phyloP scores from a whole-genome alignment of 2,888 invertebrate genomes.

The Lepidocyrtinus sp. region DNA sequence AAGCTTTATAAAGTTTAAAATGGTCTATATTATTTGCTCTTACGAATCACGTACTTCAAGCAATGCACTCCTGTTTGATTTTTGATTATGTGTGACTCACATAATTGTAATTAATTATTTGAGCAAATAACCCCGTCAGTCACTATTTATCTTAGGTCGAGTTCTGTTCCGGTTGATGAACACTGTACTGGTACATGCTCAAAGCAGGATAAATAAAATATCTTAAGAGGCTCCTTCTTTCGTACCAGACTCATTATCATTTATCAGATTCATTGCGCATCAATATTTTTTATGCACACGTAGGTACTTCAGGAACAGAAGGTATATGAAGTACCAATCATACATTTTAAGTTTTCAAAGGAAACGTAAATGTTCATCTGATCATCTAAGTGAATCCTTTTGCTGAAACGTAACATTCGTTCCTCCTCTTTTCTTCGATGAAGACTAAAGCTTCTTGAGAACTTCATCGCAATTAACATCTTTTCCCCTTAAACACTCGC shows the following conservation, averaged over 20 bases:
- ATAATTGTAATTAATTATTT: neutral
- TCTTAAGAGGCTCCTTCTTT: neutral
- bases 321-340: no score
- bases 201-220: neutral
- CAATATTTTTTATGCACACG: neutral
- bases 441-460: neutral
- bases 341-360: no score
- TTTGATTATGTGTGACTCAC: neutral
- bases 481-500: neutral
- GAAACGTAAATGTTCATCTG: neutral
- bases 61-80: neutral
- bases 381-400: neutral
- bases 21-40: no score
- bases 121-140: neutral
- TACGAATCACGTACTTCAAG: no score
- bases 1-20: no score
- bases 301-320: no score
- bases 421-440: neutral
- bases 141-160: neutral
- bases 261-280: neutral
- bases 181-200: neutral
- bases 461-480: neutral
- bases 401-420: neutral
- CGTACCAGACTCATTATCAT: neutral
- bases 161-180: neutral